Evolutionary conservation across 2,797 vertebrate genomes (phyloP), one percentile per base, ranked within the genome.

Genomic region (Synaphobranchus kaupii): DNA sequence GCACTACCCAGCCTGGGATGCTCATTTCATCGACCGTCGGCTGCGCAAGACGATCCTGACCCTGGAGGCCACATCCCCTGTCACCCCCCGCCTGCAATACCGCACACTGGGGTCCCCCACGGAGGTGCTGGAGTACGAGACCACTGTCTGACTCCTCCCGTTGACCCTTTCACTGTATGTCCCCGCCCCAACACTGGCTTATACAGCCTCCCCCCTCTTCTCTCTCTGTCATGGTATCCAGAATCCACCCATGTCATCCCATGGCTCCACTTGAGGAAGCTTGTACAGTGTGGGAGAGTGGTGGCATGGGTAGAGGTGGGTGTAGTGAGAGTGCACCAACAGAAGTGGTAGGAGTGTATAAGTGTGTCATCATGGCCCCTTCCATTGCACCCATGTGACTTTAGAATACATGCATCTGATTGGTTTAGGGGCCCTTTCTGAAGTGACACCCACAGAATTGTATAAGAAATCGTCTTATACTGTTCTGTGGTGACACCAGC

Each of bases 41-140:
- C 95, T 99, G 90, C 96, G 98, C 54, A 99, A 98, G 92, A 98
- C 98, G 92, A 98, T 99, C 91, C 95, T 99, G 93, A 97, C 98
- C 0, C 96, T 99, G 28, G 98, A 99, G 89, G 96, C 96, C 34
- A 95, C 98, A 0, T 98, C 98, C 0, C 98, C 98, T 0, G 95
- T 93, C 88, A 98, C 98, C 0, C 98, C 98, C 0, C 93, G 96
- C 85, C 95, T 99, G 90, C 98, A 99, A 91, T 99, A 99, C 93
- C 97, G 97, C 90, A 98, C 97, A 87, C 84, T 97, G 60, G 96
- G 96, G 54, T 95, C 94, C 54, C 94, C 97, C 60, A 98, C 98
- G 93, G 98, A 99, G 94, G 94, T 99, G 92, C 97, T 97, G 95
- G 98, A 99, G 94, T 99, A 99, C 0, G 98, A 99, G 94, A 99